A percentile compares a stretch with the other conserved stretches of the same genome.
These are phyloP conservation scores for Cremastinae sp. DNA, from an alignment of 2,888 invertebrate species.

Conservation along the genomic window DNA sequence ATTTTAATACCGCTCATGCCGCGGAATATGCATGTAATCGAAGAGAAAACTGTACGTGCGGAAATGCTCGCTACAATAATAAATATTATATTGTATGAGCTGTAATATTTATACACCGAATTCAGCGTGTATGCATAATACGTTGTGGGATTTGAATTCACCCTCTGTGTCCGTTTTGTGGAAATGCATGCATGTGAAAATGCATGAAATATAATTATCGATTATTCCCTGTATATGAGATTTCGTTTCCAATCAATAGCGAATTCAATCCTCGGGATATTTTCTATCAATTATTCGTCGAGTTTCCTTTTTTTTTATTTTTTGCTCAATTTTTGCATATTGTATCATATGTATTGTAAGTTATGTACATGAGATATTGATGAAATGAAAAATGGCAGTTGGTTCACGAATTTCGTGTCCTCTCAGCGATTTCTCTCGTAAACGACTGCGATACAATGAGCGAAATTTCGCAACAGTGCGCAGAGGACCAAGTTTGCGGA, in stretches of 20 bases:
- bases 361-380: no score
- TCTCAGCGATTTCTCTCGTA: no score
- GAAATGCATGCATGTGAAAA: no score
- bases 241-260: no score
- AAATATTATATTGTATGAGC: slow-evolving; percentile 33
- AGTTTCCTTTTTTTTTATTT: no score
- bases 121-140: slow-evolving; percentile 25
- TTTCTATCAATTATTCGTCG: no score
- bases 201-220: slow-evolving; percentile 20
- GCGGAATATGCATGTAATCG: slow-evolving; percentile 5
- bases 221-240: not conserved
- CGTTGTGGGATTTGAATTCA: slow-evolving; percentile 15
- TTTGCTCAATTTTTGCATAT: not conserved
- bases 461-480: slow-evolving; percentile 9
- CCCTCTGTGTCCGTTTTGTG: slow-evolving; percentile 31
- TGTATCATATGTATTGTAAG: no score
- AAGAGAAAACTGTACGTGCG: slow-evolving; percentile 37
- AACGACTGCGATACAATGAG: not conserved
- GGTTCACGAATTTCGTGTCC: no score
- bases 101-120: slow-evolving; percentile 41
- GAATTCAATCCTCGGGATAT: no score
- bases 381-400: no score
- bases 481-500: not conserved
- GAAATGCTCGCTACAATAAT: slow-evolving; percentile 33
- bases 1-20: slow-evolving; percentile 41